Percentiles rank a stretch among this genome's conserved stretches.
These are phyloP conservation scores for Menidia beryllina DNA, from an alignment of 2,113 vertebrate species.

Conservation along the genomic window DNA sequence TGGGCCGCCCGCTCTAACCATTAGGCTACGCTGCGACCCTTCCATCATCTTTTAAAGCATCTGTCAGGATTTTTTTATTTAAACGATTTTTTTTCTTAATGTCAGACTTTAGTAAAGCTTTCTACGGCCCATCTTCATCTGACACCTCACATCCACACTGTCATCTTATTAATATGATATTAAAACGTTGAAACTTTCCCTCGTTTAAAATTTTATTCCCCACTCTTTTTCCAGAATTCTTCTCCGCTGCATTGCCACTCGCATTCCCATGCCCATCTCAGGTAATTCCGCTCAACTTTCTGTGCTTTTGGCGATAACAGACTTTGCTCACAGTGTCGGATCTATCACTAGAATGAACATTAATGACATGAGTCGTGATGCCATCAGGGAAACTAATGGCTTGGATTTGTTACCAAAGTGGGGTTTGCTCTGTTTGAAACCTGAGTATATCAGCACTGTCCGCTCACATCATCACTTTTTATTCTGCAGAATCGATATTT, in stretches of 20 bases:
- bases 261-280: slow-evolving; percentile 34
- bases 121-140: slow-evolving; percentile 19
- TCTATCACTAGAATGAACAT: slow-evolving; percentile 54
- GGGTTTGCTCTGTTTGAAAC: slow-evolving; percentile 21
- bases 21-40: too few species aligned
- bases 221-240: background rate
- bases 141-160: slow-evolving; percentile 46
- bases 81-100: too few species aligned
- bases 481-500: slow-evolving; percentile 17
- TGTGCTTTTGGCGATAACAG: slow-evolving; percentile 62
- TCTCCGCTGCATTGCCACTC: slow-evolving; percentile 12
- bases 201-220: slow-evolving; percentile 29
- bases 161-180: slow-evolving; percentile 51
- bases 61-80: background rate
- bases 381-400: slow-evolving; percentile 37
- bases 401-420: slow-evolving; percentile 37
- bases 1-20: too few species aligned
- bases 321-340: slow-evolving; percentile 40
- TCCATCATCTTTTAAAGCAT: slow-evolving; percentile 2
- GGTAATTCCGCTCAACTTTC: slow-evolving; percentile 58
- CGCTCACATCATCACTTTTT: slow-evolving; percentile 42
- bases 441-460: slow-evolving; percentile 25
- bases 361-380: slow-evolving; percentile 52
- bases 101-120: too few species aligned
- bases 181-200: slow-evolving; percentile 69